Evolutionary conservation across 2,113 vertebrate genomes (phyloP), one percentile per base, ranked within the genome.

Genomic region (Irena cyanogastra): DNA sequence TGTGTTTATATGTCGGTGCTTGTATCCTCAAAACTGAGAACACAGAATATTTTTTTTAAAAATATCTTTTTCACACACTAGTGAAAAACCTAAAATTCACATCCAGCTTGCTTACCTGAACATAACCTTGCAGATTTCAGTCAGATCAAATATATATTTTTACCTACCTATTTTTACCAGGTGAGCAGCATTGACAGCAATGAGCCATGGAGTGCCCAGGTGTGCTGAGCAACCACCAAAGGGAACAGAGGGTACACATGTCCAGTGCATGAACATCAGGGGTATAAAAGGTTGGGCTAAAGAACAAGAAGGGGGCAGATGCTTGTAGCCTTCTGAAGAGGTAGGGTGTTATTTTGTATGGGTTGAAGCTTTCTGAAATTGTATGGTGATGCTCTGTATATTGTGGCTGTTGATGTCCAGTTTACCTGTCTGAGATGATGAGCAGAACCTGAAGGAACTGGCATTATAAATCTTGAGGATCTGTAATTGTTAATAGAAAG

Each of bases 21-120:
- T 63, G 2, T 71, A 33, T 31, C 12, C 10, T 77, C 20, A 79
- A 77, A 87, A 70, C 26, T 30, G 47, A 56, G 69, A 81, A 7
- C 5, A 30, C 0, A 24, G 8, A 13, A 50, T 2, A 71, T 85
- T 8, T 1, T 39, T 75, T 50, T 10, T 1, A 4, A 61, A 65
- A 74, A 12, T 0, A 26, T 22, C 1, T 83, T 76, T 84, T 57
- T 16, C 10, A 44, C 3, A 16, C 2, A 17, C 4, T 28, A 0
- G 3, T 68, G 20, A 61, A 65, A 75, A 72, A 4, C 1, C 10
- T 65, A 35, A 57, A 80, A 37, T 10, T 59, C 5, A 10, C 9
- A 70, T 60, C 9, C 33, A 30, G 6, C 14, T 60, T 69, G 24
- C 3, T 66, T 28, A 41, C 20, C 17, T 42, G 47, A 59, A 31